These are phyloP conservation scores for Oreotrochilus melanogaster DNA, from an alignment of 2,113 vertebrate species.

Conservation along the genomic window DNA sequence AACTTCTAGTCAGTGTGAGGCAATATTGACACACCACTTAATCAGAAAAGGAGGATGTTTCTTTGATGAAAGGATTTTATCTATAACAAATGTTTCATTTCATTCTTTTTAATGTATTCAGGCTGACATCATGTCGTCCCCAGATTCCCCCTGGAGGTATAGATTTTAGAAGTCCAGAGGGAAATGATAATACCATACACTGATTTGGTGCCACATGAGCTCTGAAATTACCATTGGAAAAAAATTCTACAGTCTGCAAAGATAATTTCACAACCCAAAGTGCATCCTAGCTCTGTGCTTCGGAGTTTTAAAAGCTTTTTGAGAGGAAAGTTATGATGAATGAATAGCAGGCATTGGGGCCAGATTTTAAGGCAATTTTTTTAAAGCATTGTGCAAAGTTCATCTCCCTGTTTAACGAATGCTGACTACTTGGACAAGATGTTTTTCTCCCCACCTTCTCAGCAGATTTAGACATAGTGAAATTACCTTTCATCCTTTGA, in stretches of 20 bases:
- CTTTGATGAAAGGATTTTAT: not conserved
- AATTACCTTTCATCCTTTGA: constrained; percentile 15
- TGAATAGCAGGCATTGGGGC: not conserved
- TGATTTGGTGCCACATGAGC: constrained; percentile 35
- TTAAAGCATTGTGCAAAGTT: not conserved
- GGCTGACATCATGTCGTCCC: constrained; percentile 1
- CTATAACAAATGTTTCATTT: not conserved
- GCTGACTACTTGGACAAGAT: not conserved
- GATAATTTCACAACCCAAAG: constrained; percentile 31
- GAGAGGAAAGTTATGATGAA: constrained; percentile 38
- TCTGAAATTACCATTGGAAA: constrained; percentile 38
- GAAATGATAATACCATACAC: not conserved
- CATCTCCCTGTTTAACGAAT: constrained; percentile 7
- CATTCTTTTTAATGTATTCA: constrained; percentile 9
- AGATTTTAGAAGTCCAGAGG: constrained; percentile 11
- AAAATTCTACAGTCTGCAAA: constrained; percentile 24
- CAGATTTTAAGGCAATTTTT: not conserved
- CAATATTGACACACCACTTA: not conserved
- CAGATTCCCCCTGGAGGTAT: not conserved
- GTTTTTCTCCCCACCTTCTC: not conserved
- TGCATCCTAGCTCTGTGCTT: not conserved
- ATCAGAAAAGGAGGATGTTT: not conserved
- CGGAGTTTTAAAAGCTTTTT: constrained; percentile 24
- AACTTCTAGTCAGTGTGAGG: not conserved
- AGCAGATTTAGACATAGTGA: not conserved